Percentiles rank a stretch among this genome's conserved stretches.
phyloP scores from a whole-genome alignment of 2,888 invertebrate genomes.

The Mamestra brassicae region DNA sequence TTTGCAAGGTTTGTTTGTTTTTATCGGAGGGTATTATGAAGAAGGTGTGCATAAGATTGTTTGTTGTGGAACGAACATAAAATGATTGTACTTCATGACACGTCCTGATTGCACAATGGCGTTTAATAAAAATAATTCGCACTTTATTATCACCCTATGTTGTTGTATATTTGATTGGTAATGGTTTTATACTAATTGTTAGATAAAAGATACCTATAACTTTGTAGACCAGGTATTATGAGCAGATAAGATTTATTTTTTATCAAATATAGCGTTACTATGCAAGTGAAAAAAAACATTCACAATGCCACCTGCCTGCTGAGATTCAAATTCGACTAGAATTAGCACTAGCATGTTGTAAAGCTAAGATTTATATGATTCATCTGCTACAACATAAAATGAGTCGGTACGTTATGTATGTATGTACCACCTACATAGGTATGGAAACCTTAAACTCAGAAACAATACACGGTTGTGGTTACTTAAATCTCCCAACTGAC shows the following conservation, averaged over 20 bases:
- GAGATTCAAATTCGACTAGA: conserved; percentile 15
- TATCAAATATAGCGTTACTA: not conserved
- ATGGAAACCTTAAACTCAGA: conserved; percentile 52
- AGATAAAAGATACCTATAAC: not conserved
- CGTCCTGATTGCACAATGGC: conserved; percentile 29
- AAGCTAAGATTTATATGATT: conserved; percentile 49
- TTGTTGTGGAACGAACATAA: conserved; percentile 14
- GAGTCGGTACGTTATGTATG: conserved; percentile 30
- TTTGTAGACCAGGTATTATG: not conserved
- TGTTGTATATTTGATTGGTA: conserved; percentile 7
- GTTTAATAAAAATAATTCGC: conserved; percentile 20
- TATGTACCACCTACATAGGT: not conserved
- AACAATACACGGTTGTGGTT: conserved; percentile 69
- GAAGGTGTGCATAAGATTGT: conserved; percentile 11
- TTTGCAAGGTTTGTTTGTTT: conserved; percentile 51
- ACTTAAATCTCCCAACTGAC: conserved; percentile 56
- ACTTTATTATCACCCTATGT: not conserved
- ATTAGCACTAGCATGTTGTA: conserved; percentile 21
- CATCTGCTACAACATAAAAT: conserved; percentile 55
- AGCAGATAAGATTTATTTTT: conserved; percentile 19
- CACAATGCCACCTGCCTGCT: conserved; percentile 9
- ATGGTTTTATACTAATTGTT: conserved; percentile 11
- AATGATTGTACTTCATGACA: conserved; percentile 12
- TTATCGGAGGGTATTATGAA: not conserved
- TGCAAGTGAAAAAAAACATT: conserved; percentile 11